phyloP scores from a whole-genome alignment of 1,140 invertebrate species.

The Sycobia sp. region DNA sequence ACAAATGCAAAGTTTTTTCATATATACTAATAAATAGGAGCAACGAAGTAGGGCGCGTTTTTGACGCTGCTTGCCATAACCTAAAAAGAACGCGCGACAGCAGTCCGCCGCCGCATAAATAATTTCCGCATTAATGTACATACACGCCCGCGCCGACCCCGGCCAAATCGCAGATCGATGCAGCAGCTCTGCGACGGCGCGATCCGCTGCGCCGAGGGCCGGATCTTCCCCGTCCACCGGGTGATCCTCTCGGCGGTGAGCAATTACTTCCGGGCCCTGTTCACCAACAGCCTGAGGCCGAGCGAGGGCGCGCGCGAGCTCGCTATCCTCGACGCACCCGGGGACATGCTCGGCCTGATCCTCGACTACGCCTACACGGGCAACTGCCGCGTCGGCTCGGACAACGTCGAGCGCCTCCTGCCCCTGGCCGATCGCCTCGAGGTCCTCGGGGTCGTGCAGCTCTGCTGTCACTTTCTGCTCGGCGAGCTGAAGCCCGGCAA shows the following conservation, averaged over 20 bases:
- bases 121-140: too few species aligned
- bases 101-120: too few species aligned
- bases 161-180: slow-evolving; percentile 59
- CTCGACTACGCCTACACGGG: slow-evolving; percentile 83
- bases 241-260: slow-evolving; percentile 83
- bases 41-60: too few species aligned
- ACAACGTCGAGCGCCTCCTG: slow-evolving; percentile 79
- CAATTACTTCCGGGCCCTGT: slow-evolving; percentile 83
- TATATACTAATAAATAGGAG: too few species aligned
- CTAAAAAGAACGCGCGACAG: too few species aligned
- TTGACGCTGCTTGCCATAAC: too few species aligned
- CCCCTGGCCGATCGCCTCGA: slow-evolving; percentile 79
- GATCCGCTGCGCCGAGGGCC: slow-evolving; percentile 73
- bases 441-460: slow-evolving; percentile 76
- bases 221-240: slow-evolving; percentile 76
- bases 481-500: slow-evolving; percentile 72
- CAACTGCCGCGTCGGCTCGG: slow-evolving; percentile 70
- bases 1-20: too few species aligned
- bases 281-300: slow-evolving; percentile 74
- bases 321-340: slow-evolving; percentile 71
- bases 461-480: slow-evolving; percentile 76
- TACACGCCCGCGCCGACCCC: too few species aligned
- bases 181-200: slow-evolving; percentile 81
- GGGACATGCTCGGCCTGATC: slow-evolving; percentile 72
- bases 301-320: slow-evolving; percentile 63